Evolutionary conservation across 2,113 vertebrate genomes (phyloP).

Genomic region (Synodontis membranacea): DNA sequence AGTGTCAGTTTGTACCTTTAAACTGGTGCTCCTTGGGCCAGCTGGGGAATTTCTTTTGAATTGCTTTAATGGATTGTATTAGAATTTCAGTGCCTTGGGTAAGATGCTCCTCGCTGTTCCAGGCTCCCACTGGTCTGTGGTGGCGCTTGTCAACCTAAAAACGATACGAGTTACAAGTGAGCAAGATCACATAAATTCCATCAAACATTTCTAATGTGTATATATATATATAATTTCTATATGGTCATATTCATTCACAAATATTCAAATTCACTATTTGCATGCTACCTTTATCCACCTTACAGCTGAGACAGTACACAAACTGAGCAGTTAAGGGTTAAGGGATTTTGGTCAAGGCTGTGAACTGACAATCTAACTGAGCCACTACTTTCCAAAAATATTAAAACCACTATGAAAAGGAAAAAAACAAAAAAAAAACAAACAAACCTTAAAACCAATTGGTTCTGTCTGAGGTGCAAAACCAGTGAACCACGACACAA

Average conservation of each 20-base stretch:
- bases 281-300: background rate
- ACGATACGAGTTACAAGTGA: background rate
- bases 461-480: no score
- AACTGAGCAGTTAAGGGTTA: background rate
- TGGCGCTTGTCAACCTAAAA: slow-evolving; percentile 66
- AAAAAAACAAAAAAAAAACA: no score
- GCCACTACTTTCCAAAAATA: background rate
- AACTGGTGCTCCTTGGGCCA: slow-evolving; percentile 70
- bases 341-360: background rate
- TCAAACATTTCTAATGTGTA: no score
- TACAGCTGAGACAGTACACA: background rate
- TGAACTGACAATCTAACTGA: background rate
- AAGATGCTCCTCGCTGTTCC: slow-evolving; percentile 73
- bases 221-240: no score
- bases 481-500: no score
- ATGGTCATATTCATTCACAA: no score
- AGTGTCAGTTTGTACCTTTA: slow-evolving; percentile 34
- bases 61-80: slow-evolving; percentile 44
- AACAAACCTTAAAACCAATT: no score
- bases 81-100: slow-evolving; percentile 71
- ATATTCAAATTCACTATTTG: no score
- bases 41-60: slow-evolving; percentile 65
- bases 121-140: slow-evolving; percentile 57
- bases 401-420: no score
- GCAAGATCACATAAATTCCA: background rate